phyloP scores from a whole-genome alignment of 2,888 invertebrate genomes.

The Diogma glabrata region DNA sequence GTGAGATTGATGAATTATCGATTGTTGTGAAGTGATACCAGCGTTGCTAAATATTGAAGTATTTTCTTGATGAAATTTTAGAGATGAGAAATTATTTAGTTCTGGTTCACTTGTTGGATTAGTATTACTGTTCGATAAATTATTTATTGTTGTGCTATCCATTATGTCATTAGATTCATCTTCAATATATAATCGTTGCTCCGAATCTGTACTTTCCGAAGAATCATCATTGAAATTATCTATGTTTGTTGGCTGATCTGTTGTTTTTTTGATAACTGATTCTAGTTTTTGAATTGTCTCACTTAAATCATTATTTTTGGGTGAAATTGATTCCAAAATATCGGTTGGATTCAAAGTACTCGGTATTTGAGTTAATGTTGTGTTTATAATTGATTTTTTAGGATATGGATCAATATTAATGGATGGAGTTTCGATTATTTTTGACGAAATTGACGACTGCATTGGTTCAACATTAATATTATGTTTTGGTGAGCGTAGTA shows the following conservation, averaged over 20 bases:
- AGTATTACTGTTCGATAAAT: constrained; percentile 14
- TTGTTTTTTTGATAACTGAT: constrained; percentile 28
- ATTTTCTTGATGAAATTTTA: constrained; percentile 1
- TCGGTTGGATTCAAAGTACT: constrained; percentile 17
- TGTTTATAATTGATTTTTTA: constrained; percentile 26
- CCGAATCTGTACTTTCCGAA: constrained; percentile 52
- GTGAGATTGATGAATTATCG: constrained; percentile 1
- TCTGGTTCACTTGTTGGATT: not conserved
- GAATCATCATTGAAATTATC: constrained; percentile 43
- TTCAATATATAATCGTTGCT: constrained; percentile 48
- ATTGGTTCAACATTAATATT: constrained; percentile 20
- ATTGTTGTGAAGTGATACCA: not conserved
- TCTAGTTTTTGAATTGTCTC: constrained; percentile 51
- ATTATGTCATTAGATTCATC: constrained; percentile 34
- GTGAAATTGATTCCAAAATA: constrained; percentile 31
- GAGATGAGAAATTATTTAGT: constrained; percentile 6
- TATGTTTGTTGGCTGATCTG: constrained; percentile 15
- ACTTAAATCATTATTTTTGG: constrained; percentile 46
- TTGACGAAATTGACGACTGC: not conserved
- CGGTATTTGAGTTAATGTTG: constrained; percentile 21
- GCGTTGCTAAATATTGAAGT: constrained; percentile 2
- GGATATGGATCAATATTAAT: constrained; percentile 4
- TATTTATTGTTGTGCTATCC: constrained; percentile 25
- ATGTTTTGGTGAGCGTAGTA: constrained; percentile 31
- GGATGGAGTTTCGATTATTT: constrained; percentile 19